These are phyloP conservation scores for Geophilus truncorum DNA, from an alignment of 2,888 invertebrate genomes.

Conservation along the genomic window DNA sequence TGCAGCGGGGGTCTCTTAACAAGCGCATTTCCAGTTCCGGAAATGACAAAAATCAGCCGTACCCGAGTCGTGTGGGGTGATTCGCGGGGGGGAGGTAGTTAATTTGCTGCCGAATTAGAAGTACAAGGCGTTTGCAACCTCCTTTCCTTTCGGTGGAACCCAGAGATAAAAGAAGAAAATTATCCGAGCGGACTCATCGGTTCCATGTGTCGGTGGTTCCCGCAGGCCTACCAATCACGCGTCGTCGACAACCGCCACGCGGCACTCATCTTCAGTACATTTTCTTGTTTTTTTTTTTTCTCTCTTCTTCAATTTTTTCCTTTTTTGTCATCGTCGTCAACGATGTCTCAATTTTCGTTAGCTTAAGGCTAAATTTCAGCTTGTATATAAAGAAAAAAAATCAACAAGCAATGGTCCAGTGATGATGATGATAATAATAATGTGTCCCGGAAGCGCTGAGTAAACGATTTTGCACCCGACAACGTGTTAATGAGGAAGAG, in stretches of 20 bases:
- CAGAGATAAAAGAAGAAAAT: background rate
- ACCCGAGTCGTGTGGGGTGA: background rate
- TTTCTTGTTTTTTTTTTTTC: background rate
- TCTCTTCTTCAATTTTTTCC: background rate
- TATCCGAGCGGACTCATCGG: conserved; percentile 24
- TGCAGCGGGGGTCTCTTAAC: background rate
- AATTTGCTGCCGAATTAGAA: conserved; percentile 25
- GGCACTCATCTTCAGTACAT: background rate
- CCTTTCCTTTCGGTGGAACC: conserved; percentile 5
- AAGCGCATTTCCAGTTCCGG: conserved; percentile 5
- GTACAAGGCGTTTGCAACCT: conserved; percentile 16
- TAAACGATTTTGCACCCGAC: background rate
- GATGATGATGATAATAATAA: background rate
- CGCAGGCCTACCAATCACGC: background rate
- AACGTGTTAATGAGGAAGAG: background rate
- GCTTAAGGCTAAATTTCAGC: background rate
- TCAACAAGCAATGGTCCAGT: background rate
- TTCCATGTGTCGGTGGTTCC: conserved; percentile 12
- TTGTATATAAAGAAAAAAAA: background rate
- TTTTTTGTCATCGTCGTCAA: background rate
- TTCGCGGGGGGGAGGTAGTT: background rate
- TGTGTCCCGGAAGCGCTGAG: background rate
- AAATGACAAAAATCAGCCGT: conserved; percentile 8
- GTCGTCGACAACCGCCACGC: conserved; percentile 5
- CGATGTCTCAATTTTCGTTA: background rate